Conservation (phyloP, 2,888 invertebrate genomes). For the Notocelia uddmanniana region DNA sequence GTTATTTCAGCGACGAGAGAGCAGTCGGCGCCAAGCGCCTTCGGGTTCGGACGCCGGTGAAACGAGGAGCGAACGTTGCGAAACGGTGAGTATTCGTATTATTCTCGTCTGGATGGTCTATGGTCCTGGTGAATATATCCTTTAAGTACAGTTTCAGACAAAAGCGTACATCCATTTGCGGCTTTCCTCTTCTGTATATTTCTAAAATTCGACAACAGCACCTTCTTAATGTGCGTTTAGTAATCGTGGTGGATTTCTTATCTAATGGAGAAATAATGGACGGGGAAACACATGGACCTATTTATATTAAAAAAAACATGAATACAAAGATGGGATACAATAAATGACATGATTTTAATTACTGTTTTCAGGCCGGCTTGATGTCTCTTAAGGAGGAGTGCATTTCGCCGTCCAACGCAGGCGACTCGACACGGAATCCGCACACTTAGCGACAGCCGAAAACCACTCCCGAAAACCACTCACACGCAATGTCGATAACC, state of each 20-base stretch:
- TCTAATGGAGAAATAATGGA: too few species aligned
- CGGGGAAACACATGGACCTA: too few species aligned
- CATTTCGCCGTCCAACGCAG: not conserved
- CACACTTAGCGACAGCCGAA: too few species aligned
- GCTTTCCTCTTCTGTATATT: too few species aligned
- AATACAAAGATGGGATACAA: too few species aligned
- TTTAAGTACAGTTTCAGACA: too few species aligned
- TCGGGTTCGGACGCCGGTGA: not conserved
- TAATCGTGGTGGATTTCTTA: too few species aligned
- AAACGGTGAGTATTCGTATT: not conserved
- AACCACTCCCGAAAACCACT: not conserved
- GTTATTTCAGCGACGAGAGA: slow-evolving; percentile 20
- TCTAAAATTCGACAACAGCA: too few species aligned
- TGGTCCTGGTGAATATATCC: too few species aligned
- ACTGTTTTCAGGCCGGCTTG: slow-evolving; percentile 1
- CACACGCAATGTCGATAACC: not conserved
- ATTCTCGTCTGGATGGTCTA: not conserved
- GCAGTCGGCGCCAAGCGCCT: slow-evolving; percentile 1
- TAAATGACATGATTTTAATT: not conserved
- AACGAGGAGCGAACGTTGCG: not conserved
- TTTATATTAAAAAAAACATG: too few species aligned
- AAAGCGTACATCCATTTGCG: too few species aligned
- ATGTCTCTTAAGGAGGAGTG: not conserved
- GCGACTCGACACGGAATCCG: not conserved
- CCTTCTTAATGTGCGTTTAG: too few species aligned